Conservation (phyloP, 2,113 vertebrate species). For the Cnemophilus loriae region DNA sequence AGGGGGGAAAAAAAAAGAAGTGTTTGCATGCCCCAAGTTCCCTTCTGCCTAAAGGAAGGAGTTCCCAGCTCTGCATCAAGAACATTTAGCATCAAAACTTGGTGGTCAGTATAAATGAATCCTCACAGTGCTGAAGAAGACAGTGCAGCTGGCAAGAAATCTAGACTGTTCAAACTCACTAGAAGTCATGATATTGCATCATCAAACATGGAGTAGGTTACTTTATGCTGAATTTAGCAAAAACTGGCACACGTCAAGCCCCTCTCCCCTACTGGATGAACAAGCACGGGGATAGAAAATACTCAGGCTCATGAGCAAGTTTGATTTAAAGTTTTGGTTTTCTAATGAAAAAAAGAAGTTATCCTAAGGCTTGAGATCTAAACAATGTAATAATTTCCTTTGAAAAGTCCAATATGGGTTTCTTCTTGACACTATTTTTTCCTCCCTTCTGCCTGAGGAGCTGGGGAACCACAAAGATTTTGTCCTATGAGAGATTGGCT, state of each 20-base stretch:
- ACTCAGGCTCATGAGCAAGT: not conserved
- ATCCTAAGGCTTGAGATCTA: not conserved
- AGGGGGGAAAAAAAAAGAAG: rapidly evolving
- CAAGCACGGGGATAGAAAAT: not conserved
- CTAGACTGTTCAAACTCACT: not conserved
- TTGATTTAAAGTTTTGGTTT: not conserved
- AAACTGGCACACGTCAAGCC: not conserved
- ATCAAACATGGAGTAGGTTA: not conserved
- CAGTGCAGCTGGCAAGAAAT: not conserved
- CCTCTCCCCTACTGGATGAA: not conserved
- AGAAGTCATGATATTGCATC: not conserved
- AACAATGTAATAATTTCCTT: not conserved
- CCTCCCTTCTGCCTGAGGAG: not conserved
- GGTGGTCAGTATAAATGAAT: not conserved
- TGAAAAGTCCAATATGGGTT: not conserved
- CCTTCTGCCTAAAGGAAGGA: not conserved
- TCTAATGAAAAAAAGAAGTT: not conserved
- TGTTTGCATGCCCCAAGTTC: not conserved
- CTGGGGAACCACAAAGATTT: not conserved
- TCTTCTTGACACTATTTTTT: not conserved
- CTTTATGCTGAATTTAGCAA: not conserved
- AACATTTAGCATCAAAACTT: not conserved
- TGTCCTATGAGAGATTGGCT: not conserved
- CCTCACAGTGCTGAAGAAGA: not conserved
- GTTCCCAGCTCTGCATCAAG: not conserved